Conservation (phyloP, 2,113 vertebrate species). For the Perccottus glenii region DNA sequence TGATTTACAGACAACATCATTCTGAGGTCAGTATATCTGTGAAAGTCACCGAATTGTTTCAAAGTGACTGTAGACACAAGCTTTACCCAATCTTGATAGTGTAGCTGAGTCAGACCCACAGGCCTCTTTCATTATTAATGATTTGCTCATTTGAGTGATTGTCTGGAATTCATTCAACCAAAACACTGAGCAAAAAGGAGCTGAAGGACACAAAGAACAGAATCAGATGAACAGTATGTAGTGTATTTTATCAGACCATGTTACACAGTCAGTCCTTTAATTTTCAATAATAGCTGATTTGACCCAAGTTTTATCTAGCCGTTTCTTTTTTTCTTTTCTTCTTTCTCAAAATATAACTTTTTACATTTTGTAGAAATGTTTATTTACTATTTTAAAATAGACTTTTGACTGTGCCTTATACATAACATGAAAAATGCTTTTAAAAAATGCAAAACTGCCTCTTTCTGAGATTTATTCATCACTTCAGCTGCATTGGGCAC, state of each 20-base stretch:
- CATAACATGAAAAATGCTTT: too few relatives aligned
- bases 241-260: too few relatives aligned
- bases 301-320: too few relatives aligned
- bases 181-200: constrained; percentile 30
- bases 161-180: constrained; percentile 22
- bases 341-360: too few relatives aligned
- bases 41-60: not conserved
- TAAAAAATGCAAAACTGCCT: too few relatives aligned
- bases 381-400: too few relatives aligned
- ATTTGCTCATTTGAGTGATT: constrained; percentile 38
- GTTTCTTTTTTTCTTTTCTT: too few relatives aligned
- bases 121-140: constrained; percentile 50
- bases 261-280: too few relatives aligned
- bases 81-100: not conserved
- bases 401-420: too few relatives aligned
- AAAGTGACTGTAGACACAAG: not conserved
- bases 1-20: too few relatives aligned
- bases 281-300: too few relatives aligned
- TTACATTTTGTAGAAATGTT: too few relatives aligned
- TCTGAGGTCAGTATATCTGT: not conserved
- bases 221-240: not conserved
- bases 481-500: constrained; percentile 13
- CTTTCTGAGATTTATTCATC: constrained; percentile 23
- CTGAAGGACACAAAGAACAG: constrained; percentile 9
- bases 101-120: constrained; percentile 14